Evolutionary conservation across 2,888 invertebrate species (phyloP), one percentile per base, ranked within the genome.

Genomic region (Ophion ventricosus): DNA sequence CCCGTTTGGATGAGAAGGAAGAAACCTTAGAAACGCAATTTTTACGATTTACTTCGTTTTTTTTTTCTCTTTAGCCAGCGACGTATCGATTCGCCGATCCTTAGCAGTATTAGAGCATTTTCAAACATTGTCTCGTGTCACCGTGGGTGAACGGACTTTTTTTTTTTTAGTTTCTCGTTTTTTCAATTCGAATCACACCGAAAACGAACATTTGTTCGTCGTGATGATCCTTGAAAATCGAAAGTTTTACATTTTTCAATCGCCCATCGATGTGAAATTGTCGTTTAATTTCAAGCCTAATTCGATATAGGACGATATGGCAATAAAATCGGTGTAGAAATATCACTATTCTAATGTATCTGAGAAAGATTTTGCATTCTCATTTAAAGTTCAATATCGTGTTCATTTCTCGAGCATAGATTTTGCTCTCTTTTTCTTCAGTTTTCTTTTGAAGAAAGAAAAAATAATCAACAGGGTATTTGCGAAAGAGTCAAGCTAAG

Each of bases 1-100:
- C 92, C 91, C 3, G 87, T 92, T 77, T 90, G 90, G 75, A 87
- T 90, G 66, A 87, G 89, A 40, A 88, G 87, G 76, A 91, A 91
- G 72, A 91, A 91, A 85, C 80, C 88, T 20, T 90, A 86, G 87
- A 84, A 80, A 25, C 26, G 57, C 61, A 56, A 10, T 40, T 73
- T 49, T 20, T 61, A 40, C 0, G 40, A 40, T 14, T 40, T 66
- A n/a, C n/a, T 57, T 29, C 17, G n/a, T 40, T 40, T 43, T 56
- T 57, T 29, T 43, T 26, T 69, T 26, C 59, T 59, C 23, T 43
- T 61, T 20, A 67, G n/a, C 29, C 26, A 17, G 20, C 49, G 54
- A 70, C 43, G 25, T 25, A 63, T 54, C 63, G 35, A 64, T 23
- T 14, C 35, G 63, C 54, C 25, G 20, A 73, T 64, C 43, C 40